phyloP scores from a whole-genome alignment of 35 echinoderm and acorn worm species.

The Lytechinus pictus region DNA sequence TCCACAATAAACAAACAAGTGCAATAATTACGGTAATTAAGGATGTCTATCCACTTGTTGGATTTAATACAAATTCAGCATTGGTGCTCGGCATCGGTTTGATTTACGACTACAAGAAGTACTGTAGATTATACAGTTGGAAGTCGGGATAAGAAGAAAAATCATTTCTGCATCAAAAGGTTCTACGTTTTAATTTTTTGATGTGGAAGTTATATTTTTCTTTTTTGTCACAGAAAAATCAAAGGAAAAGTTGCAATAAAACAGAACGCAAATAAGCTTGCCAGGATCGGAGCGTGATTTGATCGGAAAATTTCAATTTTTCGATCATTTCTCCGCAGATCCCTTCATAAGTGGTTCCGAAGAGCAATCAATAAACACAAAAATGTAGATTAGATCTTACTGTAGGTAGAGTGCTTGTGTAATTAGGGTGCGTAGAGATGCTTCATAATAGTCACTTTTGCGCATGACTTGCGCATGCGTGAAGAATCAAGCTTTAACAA shows the following conservation, averaged over 20 bases:
- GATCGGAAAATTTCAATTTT: not conserved
- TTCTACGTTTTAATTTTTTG: not conserved
- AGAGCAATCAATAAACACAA: conserved; percentile 45
- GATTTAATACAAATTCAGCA: not conserved
- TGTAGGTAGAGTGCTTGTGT: not conserved
- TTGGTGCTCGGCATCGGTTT: not conserved
- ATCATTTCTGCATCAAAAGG: not conserved
- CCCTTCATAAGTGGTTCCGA: conserved; percentile 18
- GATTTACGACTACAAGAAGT: conserved; percentile 4
- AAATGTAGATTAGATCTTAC: conserved; percentile 35
- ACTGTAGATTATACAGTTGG: conserved; percentile 3
- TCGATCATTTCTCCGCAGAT: not conserved
- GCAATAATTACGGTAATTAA: not conserved
- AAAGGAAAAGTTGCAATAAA: conserved; percentile 43
- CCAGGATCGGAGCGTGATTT: conserved; percentile 14
- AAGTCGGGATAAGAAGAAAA: conserved; percentile 3
- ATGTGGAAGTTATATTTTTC: not conserved
- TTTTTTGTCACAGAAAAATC: conserved; percentile 12
- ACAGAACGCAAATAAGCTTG: conserved; percentile 51
- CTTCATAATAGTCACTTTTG: not conserved
- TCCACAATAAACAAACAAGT: conserved; percentile 13
- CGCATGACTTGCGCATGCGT: not conserved
- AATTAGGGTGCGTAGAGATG: not conserved
- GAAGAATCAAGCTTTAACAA: not conserved
- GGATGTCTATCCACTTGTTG: not conserved